phyloP scores from a whole-genome alignment of 2,888 invertebrate species.

The Palloptera scutellata region DNA sequence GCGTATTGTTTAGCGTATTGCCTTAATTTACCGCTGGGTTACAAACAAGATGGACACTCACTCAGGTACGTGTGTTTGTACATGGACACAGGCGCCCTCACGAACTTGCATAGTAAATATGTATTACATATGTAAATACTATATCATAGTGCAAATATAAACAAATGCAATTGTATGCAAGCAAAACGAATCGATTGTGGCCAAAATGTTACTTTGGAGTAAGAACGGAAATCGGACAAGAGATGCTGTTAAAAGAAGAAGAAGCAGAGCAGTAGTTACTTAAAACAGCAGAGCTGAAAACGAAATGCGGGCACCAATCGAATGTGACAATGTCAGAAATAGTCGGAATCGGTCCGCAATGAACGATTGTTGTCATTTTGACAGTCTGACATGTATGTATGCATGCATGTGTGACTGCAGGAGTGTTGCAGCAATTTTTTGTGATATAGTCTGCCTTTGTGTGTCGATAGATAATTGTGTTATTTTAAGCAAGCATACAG shows the following conservation, averaged over 20 bases:
- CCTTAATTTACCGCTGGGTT: too few species aligned
- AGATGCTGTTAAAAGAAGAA: neutral
- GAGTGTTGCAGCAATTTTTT: neutral
- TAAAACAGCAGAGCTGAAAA: neutral
- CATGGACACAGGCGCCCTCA: too few species aligned
- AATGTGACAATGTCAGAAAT: neutral
- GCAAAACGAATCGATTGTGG: neutral
- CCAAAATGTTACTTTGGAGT: neutral
- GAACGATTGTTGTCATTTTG: conserved; percentile 1
- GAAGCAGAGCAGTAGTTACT: neutral
- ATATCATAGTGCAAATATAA: neutral
- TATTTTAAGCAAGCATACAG: too few species aligned
- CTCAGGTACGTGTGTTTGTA: too few species aligned
- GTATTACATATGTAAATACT: neutral
- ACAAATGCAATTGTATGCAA: conserved; percentile 27
- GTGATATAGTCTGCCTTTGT: neutral
- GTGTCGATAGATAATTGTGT: neutral
- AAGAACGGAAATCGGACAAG: too few species aligned
- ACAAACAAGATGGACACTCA: neutral
- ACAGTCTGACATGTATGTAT: neutral
- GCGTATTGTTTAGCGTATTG: too few species aligned
- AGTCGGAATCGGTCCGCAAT: neutral
- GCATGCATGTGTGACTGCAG: neutral
- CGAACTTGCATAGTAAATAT: neutral
- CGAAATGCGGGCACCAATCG: neutral